Conservation (phyloP, 1,140 invertebrate genomes). For the Anastatus disparis region DNA sequence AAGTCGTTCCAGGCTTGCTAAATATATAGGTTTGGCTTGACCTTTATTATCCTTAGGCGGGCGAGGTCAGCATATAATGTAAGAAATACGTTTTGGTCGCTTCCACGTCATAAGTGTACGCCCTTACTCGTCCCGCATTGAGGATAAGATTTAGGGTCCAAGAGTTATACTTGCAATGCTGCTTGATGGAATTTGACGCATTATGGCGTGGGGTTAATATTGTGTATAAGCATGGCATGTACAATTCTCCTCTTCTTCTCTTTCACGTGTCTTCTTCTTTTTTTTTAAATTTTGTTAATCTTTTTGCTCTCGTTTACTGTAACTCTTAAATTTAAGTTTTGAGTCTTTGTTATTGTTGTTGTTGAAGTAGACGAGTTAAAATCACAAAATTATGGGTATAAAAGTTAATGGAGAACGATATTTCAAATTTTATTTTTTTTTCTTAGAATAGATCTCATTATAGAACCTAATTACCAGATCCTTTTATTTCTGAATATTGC, state of each 20-base stretch:
- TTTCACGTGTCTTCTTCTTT: not conserved
- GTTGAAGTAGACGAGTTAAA: too few species aligned
- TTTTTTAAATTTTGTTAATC: not conserved
- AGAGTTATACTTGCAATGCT: too few species aligned
- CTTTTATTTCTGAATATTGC: too few species aligned
- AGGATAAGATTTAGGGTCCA: conserved; percentile 50
- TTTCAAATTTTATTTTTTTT: too few species aligned
- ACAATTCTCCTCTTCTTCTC: conserved; percentile 40
- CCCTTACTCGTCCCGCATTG: not conserved
- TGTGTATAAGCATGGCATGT: conserved; percentile 51
- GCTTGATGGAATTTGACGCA: conserved; percentile 58
- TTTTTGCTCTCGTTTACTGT: not conserved
- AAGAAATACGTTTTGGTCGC: conserved; percentile 5
- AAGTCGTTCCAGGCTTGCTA: not conserved
- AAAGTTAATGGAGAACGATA: too few species aligned
- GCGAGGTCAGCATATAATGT: conserved; percentile 28
- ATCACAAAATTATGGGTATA: too few species aligned
- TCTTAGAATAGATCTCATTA: too few species aligned
- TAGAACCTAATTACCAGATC: too few species aligned
- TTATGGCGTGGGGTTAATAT: conserved; percentile 59
- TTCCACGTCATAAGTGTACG: not conserved
- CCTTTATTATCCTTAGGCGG: conserved; percentile 9
- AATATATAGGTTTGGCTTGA: conserved; percentile 3
- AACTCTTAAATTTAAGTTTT: too few species aligned
- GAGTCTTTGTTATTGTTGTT: not conserved